Percentiles rank a stretch among this genome's conserved stretches.
These are phyloP conservation scores for Limenitis camilla DNA, from an alignment of 2,888 invertebrate species.

Conservation along the genomic window DNA sequence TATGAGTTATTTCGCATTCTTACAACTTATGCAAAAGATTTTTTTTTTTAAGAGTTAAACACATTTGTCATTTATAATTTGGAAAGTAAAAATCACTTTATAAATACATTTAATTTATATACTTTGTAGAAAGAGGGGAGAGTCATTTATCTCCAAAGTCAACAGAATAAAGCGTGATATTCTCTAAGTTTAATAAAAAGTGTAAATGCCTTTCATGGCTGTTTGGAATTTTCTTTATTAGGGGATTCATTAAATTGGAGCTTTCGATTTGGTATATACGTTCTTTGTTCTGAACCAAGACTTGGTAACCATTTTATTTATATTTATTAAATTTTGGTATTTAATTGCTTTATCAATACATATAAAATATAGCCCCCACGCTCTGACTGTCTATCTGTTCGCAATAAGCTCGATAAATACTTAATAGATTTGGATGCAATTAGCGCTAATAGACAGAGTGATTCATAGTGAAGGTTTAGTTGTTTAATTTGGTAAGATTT, in stretches of 20 bases:
- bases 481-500: no score
- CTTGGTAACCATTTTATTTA: not conserved
- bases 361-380: no score
- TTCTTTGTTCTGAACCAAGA: not conserved
- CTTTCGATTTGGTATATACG: not conserved
- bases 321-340: no score
- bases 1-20: no score
- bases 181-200: constrained; percentile 7
- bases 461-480: no score
- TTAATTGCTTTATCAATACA: no score
- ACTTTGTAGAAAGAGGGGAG: constrained; percentile 9
- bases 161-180: not conserved
- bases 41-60: no score
- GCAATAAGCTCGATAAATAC: no score
- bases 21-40: no score
- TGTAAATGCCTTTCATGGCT: constrained; percentile 10
- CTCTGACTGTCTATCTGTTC: no score
- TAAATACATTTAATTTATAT: constrained; percentile 6
- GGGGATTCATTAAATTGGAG: constrained; percentile 17
- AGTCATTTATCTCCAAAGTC: constrained; percentile 1
- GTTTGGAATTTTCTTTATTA: constrained; percentile 20
- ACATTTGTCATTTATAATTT: not conserved
- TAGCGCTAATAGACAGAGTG: no score
- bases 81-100: not conserved
- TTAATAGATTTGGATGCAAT: no score